Base-by-base conservation (phyloP, 2,797 vertebrate genomes). In the Erpetoichthys calabaricus region DNA sequence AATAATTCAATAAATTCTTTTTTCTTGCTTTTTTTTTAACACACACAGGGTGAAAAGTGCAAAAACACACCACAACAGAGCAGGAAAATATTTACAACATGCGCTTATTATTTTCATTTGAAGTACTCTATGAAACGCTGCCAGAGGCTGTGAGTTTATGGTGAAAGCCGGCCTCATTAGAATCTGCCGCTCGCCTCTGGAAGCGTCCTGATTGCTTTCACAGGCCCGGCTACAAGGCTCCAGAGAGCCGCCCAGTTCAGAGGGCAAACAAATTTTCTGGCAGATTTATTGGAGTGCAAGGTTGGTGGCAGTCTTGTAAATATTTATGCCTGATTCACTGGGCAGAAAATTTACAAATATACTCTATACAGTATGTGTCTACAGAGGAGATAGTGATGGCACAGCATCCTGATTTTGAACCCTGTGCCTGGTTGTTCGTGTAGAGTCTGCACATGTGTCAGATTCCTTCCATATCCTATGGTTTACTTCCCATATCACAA, bases 241-340 rank as follows among this genome's bases (percentile, higher is more conserved):
- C 41, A 3, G 73, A 76, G 77, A 66, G 81, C 73, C 67, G 58
- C 65, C 65, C 70, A 73, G 83, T 82, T 87, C 86, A 86, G 80
- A 85, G 85, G 81, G 80, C 87, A 89, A 87, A 86, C 80, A 81
- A 80, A 89, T 86, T 83, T 82, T 88, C 80, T 86, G 82, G 85
- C 86, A 85, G 84, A 85, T 81, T 84, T 85, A 86, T 77, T 74
- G 78, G 75, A 64, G 69, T 77, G 70, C 80, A 67, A 68, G 77
- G 76, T 85, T 79, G 81, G 82, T 82, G 81, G 76, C 65, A 62
- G 71, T 62, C 66, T 73, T 69, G 68, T 68, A 78, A 73, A 70
- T 64, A 68, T 70, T 69, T 67, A 67, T 59, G 55, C 56, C 66
- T n/a, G 64, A 66, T 68, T 68, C 61, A 69, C 58, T 62, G 52